Percentiles rank a stretch among this genome's conserved stretches.
Evolutionary conservation across 2,113 vertebrate species (phyloP).

Genomic region (Lepus americanus): DNA sequence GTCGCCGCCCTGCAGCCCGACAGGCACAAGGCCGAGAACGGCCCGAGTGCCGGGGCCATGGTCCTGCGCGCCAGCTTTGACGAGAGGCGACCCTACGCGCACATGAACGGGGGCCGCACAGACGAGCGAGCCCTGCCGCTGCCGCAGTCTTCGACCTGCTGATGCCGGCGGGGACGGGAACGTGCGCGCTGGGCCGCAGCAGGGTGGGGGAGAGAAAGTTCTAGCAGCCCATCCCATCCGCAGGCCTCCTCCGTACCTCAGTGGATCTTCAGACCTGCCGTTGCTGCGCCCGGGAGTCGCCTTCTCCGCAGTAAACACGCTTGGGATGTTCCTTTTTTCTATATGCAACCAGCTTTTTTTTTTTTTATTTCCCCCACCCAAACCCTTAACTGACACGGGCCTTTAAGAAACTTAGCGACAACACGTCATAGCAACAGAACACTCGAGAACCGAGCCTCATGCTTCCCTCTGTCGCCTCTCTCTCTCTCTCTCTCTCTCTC

Average conservation of each 20-base stretch:
- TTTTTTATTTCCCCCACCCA: slow-evolving; percentile 88
- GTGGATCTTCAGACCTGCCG: slow-evolving; percentile 91
- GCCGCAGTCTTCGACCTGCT: slow-evolving; percentile 99
- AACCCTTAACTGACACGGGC: slow-evolving; percentile 88
- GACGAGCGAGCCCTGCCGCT: slow-evolving; percentile 96
- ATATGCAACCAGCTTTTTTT: slow-evolving; percentile 90
- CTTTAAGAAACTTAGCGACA: slow-evolving; percentile 88
- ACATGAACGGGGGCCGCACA: slow-evolving; percentile 98
- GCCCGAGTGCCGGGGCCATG: slow-evolving; percentile 92
- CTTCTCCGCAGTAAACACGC: slow-evolving; percentile 88
- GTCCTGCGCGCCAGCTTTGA: slow-evolving; percentile 94
- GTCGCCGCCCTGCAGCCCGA: slow-evolving; percentile 86
- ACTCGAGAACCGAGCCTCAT: slow-evolving; percentile 86
- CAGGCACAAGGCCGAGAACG: slow-evolving; percentile 93
- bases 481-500: background rate
- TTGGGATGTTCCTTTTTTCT: slow-evolving; percentile 85
- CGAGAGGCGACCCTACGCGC: slow-evolving; percentile 96
- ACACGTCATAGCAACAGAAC: slow-evolving; percentile 88
- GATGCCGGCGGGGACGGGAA: slow-evolving; percentile 85
- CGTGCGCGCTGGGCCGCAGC: slow-evolving; percentile 60
- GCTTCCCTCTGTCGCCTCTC: slow-evolving; percentile 1
- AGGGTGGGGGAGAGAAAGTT: slow-evolving; percentile 69
- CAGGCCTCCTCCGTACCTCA: slow-evolving; percentile 93
- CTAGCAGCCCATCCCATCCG: slow-evolving; percentile 85
- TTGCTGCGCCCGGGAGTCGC: slow-evolving; percentile 89